Conservation (phyloP, 2,888 invertebrate genomes). For the Spilarctia lutea region DNA sequence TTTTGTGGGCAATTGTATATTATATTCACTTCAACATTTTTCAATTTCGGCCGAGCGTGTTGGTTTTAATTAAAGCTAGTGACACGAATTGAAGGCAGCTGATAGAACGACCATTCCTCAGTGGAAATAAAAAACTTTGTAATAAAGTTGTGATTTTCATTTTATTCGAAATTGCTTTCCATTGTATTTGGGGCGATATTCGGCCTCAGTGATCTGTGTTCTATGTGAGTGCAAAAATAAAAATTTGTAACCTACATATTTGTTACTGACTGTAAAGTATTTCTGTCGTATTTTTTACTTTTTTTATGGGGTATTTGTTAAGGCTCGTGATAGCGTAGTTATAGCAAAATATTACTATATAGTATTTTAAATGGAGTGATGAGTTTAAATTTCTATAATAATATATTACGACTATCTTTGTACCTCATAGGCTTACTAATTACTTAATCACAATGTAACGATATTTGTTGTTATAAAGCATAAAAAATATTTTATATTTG, state of each 20-base stretch:
- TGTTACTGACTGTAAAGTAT: neutral
- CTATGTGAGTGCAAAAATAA: neutral
- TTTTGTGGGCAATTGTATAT: slow-evolving; percentile 28
- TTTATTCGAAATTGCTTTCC: slow-evolving; percentile 16
- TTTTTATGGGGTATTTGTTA: neutral
- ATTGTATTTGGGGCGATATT: neutral
- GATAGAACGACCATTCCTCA: slow-evolving; percentile 30
- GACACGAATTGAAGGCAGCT: slow-evolving; percentile 26
- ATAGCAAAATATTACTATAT: neutral
- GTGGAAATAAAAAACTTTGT: slow-evolving; percentile 31
- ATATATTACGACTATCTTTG: neutral
- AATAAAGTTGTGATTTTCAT: slow-evolving; percentile 17
- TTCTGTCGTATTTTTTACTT: neutral
- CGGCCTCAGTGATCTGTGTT: neutral
- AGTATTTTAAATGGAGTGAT: neutral
- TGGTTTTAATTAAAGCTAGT: slow-evolving; percentile 34
- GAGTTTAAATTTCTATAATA: neutral
- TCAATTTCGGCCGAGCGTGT: slow-evolving; percentile 39
- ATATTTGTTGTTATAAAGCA: neutral
- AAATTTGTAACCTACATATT: neutral
- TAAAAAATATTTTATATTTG: too few species aligned
- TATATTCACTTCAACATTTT: slow-evolving; percentile 42
- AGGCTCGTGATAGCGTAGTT: too few species aligned
- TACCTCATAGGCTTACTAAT: neutral
- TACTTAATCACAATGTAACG: neutral